Evolutionary conservation across 1,140 invertebrate species (phyloP).

Genomic region (Luehdorfia chinensis): DNA sequence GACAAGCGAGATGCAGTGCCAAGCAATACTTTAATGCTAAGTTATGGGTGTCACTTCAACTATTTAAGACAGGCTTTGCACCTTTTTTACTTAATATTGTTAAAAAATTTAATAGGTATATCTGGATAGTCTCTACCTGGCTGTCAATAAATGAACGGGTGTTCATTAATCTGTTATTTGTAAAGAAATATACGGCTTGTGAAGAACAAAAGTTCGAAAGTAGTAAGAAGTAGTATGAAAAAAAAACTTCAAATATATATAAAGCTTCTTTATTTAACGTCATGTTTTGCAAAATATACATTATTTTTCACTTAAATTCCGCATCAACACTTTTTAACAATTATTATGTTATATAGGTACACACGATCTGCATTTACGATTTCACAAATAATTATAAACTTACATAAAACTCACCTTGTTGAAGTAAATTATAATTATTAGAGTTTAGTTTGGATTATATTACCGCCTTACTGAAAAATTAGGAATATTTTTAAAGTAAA

Average conservation of each 20-base stretch:
- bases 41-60: too few relatives aligned
- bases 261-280: constrained; percentile 75
- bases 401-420: constrained; percentile 4
- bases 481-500: constrained; percentile 21
- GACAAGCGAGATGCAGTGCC: too few relatives aligned
- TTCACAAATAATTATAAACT: constrained; percentile 18
- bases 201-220: too few relatives aligned
- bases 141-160: too few relatives aligned
- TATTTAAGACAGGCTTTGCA: too few relatives aligned
- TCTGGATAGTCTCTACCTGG: too few relatives aligned
- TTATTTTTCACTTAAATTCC: constrained; percentile 64
- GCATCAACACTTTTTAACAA: constrained; percentile 71
- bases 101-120: too few relatives aligned
- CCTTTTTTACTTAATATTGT: too few relatives aligned
- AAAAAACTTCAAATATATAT: constrained; percentile 38
- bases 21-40: too few relatives aligned
- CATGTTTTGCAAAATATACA: constrained; percentile 76
- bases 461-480: constrained; percentile 1
- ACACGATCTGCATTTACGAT: constrained; percentile 19
- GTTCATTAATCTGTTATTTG: too few relatives aligned
- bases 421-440: not conserved
- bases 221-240: constrained; percentile 5
- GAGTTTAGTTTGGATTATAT: constrained; percentile 5
- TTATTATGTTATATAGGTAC: constrained; percentile 51
- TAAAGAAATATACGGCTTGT: too few relatives aligned